Evolutionary conservation across 2,797 vertebrate genomes (phyloP), one percentile per base, ranked within the genome.

Genomic region (Aphelocoma californica): DNA sequence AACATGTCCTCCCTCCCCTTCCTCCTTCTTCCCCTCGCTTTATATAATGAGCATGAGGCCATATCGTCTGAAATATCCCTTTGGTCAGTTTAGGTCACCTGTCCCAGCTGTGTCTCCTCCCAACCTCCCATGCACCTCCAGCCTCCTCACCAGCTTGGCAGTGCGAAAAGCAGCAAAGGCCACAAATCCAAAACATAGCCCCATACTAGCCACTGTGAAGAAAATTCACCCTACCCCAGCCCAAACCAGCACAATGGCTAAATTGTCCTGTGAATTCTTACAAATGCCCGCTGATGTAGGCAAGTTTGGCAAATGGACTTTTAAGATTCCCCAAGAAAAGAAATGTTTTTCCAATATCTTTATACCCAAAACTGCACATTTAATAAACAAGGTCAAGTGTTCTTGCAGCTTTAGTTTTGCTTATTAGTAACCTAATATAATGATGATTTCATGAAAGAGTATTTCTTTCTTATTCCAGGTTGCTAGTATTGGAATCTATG

Each of bases 401-500:
- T 87, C 40, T 56, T 84, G 70, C 70, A 91, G 50, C 54, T 93
- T 81, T 86, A 66, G 31, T 82, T 83, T 86, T 86, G 71, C 65
- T 51, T 36, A 77, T 75, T 58, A 83, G 50, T 84, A 84, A 79
- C 42, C 45, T 57, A 84, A 87, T 90, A 58, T 38, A 57, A 60
- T 91, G 74, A 80, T 40, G 38, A 60, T 79, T 72, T 74, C 34
- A 64, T 84, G 42, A 64, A 85, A 88, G 45, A 74, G 21, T 29
- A 53, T 93, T 90, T 81, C 57, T 93, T 88, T 44, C 48, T 87
- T 94, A 62, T 94, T 97, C 29, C 96, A 98, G 99, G 98, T 98
- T 99, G 97, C 98, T 99, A 72, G 99, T 99, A 95, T 98, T 99
- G 97, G 99, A 99, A 98, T 98, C 99, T 93, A 98, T 97, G 54